phyloP scores from a whole-genome alignment of 1,140 invertebrate genomes.

The Coboldia fuscipes region DNA sequence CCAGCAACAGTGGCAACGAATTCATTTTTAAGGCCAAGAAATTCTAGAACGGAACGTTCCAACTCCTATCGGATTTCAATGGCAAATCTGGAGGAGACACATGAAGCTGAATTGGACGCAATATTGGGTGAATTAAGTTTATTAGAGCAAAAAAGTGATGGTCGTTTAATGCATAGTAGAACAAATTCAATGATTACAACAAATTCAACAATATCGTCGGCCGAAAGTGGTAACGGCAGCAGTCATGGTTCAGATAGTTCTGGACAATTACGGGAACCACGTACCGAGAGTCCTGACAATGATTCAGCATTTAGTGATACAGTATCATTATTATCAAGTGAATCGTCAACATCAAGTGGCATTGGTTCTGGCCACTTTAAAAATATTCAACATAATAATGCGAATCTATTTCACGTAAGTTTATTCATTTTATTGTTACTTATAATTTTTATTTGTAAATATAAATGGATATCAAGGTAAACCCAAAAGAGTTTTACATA shows the following conservation, averaged over 20 bases:
- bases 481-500: too few relatives aligned
- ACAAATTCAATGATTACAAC: slow-evolving; percentile 12
- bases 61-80: slow-evolving; percentile 79
- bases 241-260: neutral
- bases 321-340: slow-evolving; percentile 73
- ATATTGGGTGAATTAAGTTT: slow-evolving; percentile 86
- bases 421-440: neutral
- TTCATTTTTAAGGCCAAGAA: too few relatives aligned
- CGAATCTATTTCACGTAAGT: slow-evolving; percentile 3
- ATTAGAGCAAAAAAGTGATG: slow-evolving; percentile 36
- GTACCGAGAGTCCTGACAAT: slow-evolving; percentile 85
- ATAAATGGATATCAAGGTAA: too few relatives aligned
- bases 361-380: slow-evolving; percentile 25
- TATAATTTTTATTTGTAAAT: too few relatives aligned
- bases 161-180: slow-evolving; percentile 14
- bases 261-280: slow-evolving; percentile 22
- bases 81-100: slow-evolving; percentile 82
- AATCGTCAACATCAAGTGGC: slow-evolving; percentile 70
- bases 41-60: slow-evolving; percentile 49
- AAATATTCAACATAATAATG: neutral
- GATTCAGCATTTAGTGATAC: slow-evolving; percentile 96
- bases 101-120: slow-evolving; percentile 88
- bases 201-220: slow-evolving; percentile 15
- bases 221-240: slow-evolving; percentile 16
- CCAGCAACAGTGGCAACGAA: too few relatives aligned